Evolutionary conservation across 2,113 vertebrate species (phyloP).

Genomic region (Clarias macrocephalus): DNA sequence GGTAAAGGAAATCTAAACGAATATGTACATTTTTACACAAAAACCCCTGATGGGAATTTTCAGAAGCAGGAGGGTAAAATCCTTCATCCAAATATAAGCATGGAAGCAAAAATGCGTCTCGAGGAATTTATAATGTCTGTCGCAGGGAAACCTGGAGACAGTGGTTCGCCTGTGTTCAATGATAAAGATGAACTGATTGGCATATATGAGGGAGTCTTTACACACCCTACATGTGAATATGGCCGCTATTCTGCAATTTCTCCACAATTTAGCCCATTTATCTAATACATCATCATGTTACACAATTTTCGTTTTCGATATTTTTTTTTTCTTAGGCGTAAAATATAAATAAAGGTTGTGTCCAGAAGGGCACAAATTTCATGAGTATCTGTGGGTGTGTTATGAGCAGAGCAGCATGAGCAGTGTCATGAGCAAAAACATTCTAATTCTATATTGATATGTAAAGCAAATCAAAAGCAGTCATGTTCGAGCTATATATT

Average conservation of each 20-base stretch:
- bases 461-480: no score
- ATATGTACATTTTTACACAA: background rate
- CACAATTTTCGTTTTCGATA: no score
- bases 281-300: no score
- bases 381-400: no score
- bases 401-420: no score
- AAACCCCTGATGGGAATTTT: background rate
- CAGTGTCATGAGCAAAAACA: no score
- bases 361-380: no score
- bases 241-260: background rate
- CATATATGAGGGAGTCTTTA: background rate
- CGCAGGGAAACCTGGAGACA: conserved; percentile 33
- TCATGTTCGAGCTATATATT: no score
- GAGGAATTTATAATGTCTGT: background rate
- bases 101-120: background rate
- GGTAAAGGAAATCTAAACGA: background rate
- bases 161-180: conserved; percentile 36
- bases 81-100: background rate
- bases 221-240: background rate
- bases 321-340: no score
- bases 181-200: background rate
- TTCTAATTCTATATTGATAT: no score
- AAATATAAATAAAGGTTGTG: no score
- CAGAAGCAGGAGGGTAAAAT: conserved; percentile 8
- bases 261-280: background rate